These are phyloP conservation scores for Clavelina lepadiformis DNA, from an alignment of 23 tunicate genomes.

Conservation along the genomic window DNA sequence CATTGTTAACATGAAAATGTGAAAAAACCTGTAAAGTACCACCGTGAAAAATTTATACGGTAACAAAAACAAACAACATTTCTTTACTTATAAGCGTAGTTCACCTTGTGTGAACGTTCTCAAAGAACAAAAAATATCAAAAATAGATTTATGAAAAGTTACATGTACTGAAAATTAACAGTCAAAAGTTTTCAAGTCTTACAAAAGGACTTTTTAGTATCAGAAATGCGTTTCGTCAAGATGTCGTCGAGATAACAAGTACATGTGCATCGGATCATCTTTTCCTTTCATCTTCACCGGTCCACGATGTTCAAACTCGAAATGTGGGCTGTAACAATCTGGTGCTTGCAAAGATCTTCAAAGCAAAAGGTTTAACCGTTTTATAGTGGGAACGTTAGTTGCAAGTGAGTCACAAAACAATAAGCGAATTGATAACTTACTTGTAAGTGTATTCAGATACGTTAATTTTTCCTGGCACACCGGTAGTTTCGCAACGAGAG, in stretches of 20 bases:
- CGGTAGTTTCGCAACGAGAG: constrained; percentile 94
- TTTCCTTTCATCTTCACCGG: constrained; percentile 91
- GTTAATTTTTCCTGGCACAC: constrained; percentile 72
- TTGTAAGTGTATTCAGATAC: constrained; percentile 83
- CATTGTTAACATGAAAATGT: too few species aligned
- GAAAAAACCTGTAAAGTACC: too few species aligned
- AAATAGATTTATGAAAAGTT: too few species aligned
- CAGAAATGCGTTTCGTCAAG: constrained; percentile 77
- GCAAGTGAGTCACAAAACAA: neutral
- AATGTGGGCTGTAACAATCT: constrained; percentile 70
- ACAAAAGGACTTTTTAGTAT: too few species aligned
- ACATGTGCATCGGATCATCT: constrained; percentile 73
- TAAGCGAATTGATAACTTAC: constrained; percentile 12
- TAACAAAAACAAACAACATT: too few species aligned
- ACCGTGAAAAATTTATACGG: too few species aligned
- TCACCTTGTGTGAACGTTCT: too few species aligned
- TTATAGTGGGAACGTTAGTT: too few species aligned
- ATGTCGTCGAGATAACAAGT: constrained; percentile 39
- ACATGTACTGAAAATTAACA: too few species aligned
- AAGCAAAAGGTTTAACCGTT: neutral
- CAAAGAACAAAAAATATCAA: too few species aligned
- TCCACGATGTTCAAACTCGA: constrained; percentile 63
- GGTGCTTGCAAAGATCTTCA: constrained; percentile 47
- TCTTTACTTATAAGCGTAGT: too few species aligned
- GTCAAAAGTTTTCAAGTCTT: too few species aligned